A percentile compares a stretch with the other conserved stretches of the same genome.
These are phyloP conservation scores for Lepus americanus DNA, from an alignment of 2,113 vertebrate genomes.

Conservation along the genomic window DNA sequence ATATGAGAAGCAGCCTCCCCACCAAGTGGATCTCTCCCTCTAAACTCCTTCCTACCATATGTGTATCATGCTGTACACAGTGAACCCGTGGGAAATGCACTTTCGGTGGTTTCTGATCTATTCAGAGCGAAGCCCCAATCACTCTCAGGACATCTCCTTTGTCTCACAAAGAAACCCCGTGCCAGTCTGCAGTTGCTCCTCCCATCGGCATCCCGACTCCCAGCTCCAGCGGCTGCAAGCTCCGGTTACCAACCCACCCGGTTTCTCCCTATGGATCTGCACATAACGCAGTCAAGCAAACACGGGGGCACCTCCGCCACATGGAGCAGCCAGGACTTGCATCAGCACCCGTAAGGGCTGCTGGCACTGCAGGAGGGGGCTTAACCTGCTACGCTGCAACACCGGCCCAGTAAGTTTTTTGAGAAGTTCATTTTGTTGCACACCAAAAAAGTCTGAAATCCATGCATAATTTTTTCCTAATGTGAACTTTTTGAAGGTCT, in stretches of 20 bases:
- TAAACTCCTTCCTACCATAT: neutral
- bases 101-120: neutral
- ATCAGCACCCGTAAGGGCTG: no score
- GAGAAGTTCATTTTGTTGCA: no score
- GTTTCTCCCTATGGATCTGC: neutral
- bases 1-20: neutral
- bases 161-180: neutral
- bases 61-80: neutral
- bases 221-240: neutral
- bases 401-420: no score
- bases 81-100: neutral
- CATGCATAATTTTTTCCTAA: no score
- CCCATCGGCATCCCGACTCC: neutral
- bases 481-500: no score
- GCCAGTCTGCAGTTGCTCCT: neutral
- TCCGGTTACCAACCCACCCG: neutral
- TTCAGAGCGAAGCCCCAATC: neutral
- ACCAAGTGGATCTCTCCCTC: neutral
- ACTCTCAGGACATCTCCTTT: constrained; percentile 21
- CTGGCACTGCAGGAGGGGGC: no score
- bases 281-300: neutral
- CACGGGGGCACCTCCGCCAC: no score
- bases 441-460: no score
- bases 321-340: no score
- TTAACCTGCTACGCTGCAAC: no score